A percentile compares a stretch with the other conserved stretches of the same genome.
Evolutionary conservation across 2,797 vertebrate genomes (phyloP).

Genomic region (Siniperca obscura): DNA sequence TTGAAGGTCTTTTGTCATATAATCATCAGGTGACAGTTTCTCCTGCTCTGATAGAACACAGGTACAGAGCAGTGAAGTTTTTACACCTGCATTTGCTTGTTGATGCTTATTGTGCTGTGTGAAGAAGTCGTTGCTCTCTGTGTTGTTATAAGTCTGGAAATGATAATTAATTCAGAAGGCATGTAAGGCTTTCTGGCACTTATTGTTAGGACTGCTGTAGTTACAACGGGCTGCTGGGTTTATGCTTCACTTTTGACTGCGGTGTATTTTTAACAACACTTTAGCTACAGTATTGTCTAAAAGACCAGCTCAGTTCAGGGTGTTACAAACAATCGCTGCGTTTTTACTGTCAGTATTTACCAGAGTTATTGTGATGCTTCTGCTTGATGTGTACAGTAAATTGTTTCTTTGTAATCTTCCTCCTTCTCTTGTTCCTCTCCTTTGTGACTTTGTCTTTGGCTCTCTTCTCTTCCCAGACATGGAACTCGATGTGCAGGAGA

Average conservation of each 20-base stretch:
- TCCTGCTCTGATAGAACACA: neutral
- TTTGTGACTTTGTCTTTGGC: slow-evolving; percentile 4
- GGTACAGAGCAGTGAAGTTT: neutral
- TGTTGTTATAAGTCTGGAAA: slow-evolving; percentile 5
- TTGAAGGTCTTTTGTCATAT: neutral
- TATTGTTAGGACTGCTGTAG: slow-evolving; percentile 21
- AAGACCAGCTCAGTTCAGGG: slow-evolving; percentile 13
- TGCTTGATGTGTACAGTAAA: neutral
- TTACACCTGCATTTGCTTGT: neutral
- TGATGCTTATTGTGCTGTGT: neutral
- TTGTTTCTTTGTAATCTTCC: neutral
- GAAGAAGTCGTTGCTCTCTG: neutral
- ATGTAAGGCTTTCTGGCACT: neutral
- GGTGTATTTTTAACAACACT: slow-evolving; percentile 40
- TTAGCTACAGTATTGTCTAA: slow-evolving; percentile 42
- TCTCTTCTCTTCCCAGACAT: slow-evolving; percentile 83
- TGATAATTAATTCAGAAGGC: neutral
- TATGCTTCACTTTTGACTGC: slow-evolving; percentile 36
- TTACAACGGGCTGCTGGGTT: slow-evolving; percentile 28
- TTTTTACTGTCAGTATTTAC: slow-evolving; percentile 14
- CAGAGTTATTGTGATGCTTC: neutral
- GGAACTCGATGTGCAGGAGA: slow-evolving; percentile 97
- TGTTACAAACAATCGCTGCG: slow-evolving; percentile 13
- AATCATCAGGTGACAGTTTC: neutral
- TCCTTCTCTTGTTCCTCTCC: neutral